Evolutionary conservation across 2,888 invertebrate species (phyloP).

Genomic region (Venustoraphidia nigricollis): DNA sequence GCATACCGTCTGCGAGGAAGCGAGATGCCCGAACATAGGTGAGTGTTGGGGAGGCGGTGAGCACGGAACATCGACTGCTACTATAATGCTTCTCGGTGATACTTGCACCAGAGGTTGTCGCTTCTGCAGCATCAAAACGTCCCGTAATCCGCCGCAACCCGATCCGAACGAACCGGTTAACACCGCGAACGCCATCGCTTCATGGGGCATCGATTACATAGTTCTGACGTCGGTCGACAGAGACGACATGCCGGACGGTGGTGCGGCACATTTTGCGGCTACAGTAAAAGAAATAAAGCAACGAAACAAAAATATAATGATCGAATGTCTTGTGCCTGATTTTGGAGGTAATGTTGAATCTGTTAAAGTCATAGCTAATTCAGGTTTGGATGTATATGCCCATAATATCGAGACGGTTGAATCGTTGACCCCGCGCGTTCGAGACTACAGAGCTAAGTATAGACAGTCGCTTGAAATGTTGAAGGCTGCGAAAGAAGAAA

Average conservation of each 20-base stretch:
- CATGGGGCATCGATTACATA: slow-evolving; percentile 95
- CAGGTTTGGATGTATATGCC: slow-evolving; percentile 91
- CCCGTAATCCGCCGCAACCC: slow-evolving; percentile 73
- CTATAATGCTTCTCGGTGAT: slow-evolving; percentile 99
- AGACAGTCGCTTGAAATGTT: slow-evolving; percentile 77
- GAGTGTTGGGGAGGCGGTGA: slow-evolving; percentile 98
- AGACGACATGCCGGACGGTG: slow-evolving; percentile 90
- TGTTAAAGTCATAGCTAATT: slow-evolving; percentile 57
- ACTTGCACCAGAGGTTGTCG: slow-evolving; percentile 96
- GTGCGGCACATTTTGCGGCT: slow-evolving; percentile 83
- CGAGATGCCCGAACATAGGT: slow-evolving; percentile 94
- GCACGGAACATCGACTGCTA: slow-evolving; percentile 93
- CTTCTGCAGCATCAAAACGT: slow-evolving; percentile 97
- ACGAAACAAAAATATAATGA: slow-evolving; percentile 68
- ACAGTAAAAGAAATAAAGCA: slow-evolving; percentile 78
- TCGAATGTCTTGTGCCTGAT: slow-evolving; percentile 95
- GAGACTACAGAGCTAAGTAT: slow-evolving; percentile 87
- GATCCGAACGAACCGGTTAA: slow-evolving; percentile 83
- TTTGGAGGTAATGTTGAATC: slow-evolving; percentile 70
- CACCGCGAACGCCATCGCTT: slow-evolving; percentile 81
- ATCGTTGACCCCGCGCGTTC: slow-evolving; percentile 73
- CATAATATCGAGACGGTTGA: slow-evolving; percentile 98
- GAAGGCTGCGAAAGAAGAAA: slow-evolving; percentile 62
- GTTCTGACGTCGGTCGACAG: slow-evolving; percentile 97
- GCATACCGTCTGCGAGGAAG: slow-evolving; percentile 95